Percentiles rank a stretch among this genome's conserved stretches.
Evolutionary conservation across 2,888 invertebrate genomes (phyloP).

Genomic region (Drosophila subquinaria): DNA sequence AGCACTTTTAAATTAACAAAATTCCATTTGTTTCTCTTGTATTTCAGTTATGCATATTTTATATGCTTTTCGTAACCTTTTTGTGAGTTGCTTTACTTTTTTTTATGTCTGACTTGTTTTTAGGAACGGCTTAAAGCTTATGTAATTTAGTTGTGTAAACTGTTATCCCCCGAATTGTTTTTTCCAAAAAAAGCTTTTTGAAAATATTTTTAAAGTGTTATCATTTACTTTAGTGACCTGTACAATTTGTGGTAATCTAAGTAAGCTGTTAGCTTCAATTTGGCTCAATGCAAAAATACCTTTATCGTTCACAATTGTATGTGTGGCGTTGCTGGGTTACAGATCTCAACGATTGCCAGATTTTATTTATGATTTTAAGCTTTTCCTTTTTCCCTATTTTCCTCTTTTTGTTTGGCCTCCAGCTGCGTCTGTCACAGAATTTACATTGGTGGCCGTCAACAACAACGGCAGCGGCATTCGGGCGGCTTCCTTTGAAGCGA

Average conservation of each 20-base stretch:
- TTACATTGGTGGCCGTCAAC: conserved; percentile 26
- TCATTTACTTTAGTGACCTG: not conserved
- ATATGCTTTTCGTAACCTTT: not conserved
- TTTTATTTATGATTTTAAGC: conserved; percentile 11
- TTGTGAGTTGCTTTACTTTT: not conserved
- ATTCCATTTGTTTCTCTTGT: not conserved
- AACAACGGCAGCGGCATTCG: not conserved
- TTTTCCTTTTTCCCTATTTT: not conserved
- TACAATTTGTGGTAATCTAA: not conserved
- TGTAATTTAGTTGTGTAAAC: not conserved
- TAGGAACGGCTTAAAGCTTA: not conserved
- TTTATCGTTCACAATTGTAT: not conserved
- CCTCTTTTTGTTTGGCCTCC: conserved; percentile 9
- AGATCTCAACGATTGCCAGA: not conserved
- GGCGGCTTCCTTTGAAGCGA: conserved; percentile 7
- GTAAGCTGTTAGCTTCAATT: not conserved
- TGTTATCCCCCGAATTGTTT: not conserved
- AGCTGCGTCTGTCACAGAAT: conserved; percentile 21
- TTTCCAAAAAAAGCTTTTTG: not conserved
- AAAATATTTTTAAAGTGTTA: conserved; percentile 1
- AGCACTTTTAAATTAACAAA: not conserved
- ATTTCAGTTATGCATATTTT: conserved; percentile 2
- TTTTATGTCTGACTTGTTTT: not conserved
- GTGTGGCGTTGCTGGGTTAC: conserved; percentile 33
- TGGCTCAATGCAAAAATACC: not conserved